Conservation (phyloP, 1,140 invertebrate species). For the Cryptotermes secundus region DNA sequence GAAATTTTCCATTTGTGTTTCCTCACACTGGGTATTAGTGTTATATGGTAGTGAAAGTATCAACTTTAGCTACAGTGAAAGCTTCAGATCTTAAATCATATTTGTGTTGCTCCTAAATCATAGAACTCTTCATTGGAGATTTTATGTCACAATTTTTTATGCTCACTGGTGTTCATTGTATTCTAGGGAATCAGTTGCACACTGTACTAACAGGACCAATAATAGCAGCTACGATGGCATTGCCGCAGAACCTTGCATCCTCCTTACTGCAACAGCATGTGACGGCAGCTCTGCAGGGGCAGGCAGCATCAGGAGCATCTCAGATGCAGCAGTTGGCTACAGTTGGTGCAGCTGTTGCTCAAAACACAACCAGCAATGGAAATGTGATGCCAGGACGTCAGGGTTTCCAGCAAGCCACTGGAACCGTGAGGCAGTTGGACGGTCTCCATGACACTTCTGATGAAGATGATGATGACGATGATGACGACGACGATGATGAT, state of each 20-base stretch:
- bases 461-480: constrained; percentile 64
- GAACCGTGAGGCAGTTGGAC: constrained; percentile 57
- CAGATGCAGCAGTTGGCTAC: neutral
- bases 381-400: neutral
- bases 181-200: constrained; percentile 54
- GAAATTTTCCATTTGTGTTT: no score
- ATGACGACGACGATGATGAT: constrained; percentile 69
- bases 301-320: constrained; percentile 7
- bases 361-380: constrained; percentile 21
- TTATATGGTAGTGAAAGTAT: no score
- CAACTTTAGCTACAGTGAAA: no score
- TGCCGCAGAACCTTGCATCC: constrained; percentile 74
- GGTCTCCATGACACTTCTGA: constrained; percentile 74
- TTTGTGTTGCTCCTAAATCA: no score
- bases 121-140: no score
- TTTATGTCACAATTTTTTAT: no score
- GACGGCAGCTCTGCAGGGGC: constrained; percentile 68
- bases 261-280: constrained; percentile 83
- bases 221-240: constrained; percentile 80
- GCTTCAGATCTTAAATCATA: no score
- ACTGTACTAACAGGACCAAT: constrained; percentile 76
- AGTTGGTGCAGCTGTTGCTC: neutral
- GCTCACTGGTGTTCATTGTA: neutral
- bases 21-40: no score
- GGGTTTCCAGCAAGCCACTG: constrained; percentile 24